Evolutionary conservation across 2,797 vertebrate genomes (phyloP).

Genomic region (Cyclopterus lumpus): DNA sequence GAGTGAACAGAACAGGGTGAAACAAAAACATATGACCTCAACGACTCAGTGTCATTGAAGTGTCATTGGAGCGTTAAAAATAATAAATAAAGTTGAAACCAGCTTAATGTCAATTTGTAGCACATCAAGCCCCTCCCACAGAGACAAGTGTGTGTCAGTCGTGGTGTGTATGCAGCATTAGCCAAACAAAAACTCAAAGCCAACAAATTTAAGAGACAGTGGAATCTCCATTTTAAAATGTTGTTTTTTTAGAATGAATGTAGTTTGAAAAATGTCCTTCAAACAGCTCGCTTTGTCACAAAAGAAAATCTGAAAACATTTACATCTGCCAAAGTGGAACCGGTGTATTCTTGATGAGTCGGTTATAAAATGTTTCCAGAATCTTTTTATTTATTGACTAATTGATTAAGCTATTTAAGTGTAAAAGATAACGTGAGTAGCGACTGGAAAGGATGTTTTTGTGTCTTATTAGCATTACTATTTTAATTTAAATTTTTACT

Average conservation of each 20-base stretch:
- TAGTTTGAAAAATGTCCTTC: background rate
- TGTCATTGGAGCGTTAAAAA: too few relatives aligned
- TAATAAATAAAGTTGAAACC: too few relatives aligned
- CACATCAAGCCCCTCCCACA: too few relatives aligned
- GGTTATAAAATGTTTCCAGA: too few relatives aligned
- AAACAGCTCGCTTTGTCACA: background rate
- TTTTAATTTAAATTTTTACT: too few relatives aligned
- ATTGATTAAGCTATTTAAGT: background rate
- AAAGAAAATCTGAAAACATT: background rate
- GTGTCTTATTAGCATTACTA: background rate
- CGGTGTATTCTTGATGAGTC: background rate
- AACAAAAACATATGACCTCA: too few relatives aligned
- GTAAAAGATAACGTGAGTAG: background rate
- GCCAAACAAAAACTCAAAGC: background rate
- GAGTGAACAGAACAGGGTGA: too few relatives aligned
- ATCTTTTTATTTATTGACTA: background rate
- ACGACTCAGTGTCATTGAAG: background rate
- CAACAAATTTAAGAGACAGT: background rate
- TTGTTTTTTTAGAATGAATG: too few relatives aligned
- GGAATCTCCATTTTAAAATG: background rate
- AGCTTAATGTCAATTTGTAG: too few relatives aligned
- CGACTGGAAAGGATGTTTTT: background rate
- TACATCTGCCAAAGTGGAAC: background rate
- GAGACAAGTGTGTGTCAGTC: too few relatives aligned
- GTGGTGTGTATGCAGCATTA: too few relatives aligned